These are phyloP conservation scores for Urocynchramus pylzowi DNA, from an alignment of 2,113 vertebrate species.

Conservation along the genomic window DNA sequence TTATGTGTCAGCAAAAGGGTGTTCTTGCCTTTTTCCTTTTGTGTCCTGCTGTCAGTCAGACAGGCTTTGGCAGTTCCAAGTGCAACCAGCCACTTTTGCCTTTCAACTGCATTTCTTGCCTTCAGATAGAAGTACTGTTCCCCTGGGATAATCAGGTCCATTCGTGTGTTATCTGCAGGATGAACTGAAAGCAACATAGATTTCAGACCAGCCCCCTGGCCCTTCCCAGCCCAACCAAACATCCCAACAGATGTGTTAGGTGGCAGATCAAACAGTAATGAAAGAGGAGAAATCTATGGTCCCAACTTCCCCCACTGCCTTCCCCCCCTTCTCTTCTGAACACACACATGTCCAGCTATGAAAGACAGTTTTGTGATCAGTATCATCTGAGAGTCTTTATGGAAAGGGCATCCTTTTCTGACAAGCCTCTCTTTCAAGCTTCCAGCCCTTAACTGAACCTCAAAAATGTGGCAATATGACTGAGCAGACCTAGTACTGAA, in stretches of 20 bases:
- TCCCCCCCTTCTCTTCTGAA: background rate
- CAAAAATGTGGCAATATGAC: background rate
- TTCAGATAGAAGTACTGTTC: constrained; percentile 97
- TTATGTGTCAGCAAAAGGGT: background rate
- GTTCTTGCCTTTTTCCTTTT: constrained; percentile 89
- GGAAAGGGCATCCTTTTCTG: background rate
- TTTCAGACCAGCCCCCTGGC: background rate
- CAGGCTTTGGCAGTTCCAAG: constrained; percentile 96
- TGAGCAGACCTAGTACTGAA: background rate
- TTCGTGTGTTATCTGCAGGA: constrained; percentile 88
- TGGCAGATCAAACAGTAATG: background rate
- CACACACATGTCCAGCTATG: accelerated
- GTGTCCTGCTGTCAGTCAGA: constrained; percentile 91
- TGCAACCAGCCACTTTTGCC: constrained; percentile 95
- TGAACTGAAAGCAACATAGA: constrained; percentile 77
- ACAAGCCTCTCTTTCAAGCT: background rate
- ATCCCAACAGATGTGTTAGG: background rate
- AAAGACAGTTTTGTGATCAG: background rate
- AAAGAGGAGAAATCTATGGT: background rate
- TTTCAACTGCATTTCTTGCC: constrained; percentile 91
- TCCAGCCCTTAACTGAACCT: background rate
- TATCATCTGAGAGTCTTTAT: background rate
- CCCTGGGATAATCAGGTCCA: constrained; percentile 94
- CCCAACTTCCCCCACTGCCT: background rate
- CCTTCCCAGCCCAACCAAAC: background rate